phyloP scores from a whole-genome alignment of 1,140 invertebrate genomes.

The Subanguina moxae region DNA sequence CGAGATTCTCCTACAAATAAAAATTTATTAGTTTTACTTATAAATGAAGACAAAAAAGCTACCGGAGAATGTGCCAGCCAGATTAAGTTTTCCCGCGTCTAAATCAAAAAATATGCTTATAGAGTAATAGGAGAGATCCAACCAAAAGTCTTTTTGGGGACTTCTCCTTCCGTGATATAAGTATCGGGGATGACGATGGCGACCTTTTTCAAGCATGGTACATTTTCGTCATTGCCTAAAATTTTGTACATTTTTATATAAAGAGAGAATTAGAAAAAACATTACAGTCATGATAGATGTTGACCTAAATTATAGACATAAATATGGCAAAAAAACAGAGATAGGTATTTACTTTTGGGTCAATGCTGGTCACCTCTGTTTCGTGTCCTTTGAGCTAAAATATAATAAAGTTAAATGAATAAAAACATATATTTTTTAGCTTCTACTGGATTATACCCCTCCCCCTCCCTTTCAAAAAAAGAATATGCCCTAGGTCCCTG shows the following conservation, averaged over 20 bases:
- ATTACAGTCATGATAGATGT: slow-evolving; percentile 2
- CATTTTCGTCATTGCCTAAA: slow-evolving; percentile 39
- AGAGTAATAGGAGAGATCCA: no score
- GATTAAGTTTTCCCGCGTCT: slow-evolving; percentile 48
- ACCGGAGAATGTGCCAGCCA: slow-evolving; percentile 47
- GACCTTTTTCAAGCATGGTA: slow-evolving; percentile 46
- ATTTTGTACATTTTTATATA: background rate
- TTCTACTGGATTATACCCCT: no score
- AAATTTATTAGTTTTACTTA: background rate
- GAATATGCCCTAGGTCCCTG: no score
- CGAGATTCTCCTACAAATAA: slow-evolving; percentile 28
- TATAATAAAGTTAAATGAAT: background rate
- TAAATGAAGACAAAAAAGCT: background rate
- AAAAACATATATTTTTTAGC: background rate
- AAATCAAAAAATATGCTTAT: no score
- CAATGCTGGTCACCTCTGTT: slow-evolving; percentile 49
- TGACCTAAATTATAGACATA: background rate
- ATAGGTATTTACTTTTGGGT: slow-evolving; percentile 53
- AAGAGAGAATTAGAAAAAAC: slow-evolving; percentile 6
- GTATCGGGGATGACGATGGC: slow-evolving; percentile 49
- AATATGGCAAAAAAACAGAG: background rate
- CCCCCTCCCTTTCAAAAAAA: no score
- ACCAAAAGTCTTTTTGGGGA: slow-evolving; percentile 39
- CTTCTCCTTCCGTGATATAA: slow-evolving; percentile 42
- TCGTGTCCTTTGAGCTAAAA: slow-evolving; percentile 44